These are phyloP conservation scores for Peucedramus taeniatus DNA, from an alignment of 2,113 vertebrate species.

Conservation along the genomic window DNA sequence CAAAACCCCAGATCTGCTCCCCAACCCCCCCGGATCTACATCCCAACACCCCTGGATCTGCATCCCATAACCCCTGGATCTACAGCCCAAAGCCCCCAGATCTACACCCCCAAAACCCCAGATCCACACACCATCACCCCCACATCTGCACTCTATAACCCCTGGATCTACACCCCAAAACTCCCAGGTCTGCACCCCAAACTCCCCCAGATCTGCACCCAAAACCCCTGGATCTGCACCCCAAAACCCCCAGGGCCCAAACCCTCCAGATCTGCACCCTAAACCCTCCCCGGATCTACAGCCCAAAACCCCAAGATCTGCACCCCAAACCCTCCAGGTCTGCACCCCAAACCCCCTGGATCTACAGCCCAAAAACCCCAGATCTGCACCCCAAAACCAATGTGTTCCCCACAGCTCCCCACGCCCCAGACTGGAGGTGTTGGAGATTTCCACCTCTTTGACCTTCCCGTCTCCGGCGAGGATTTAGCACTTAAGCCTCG, in stretches of 20 bases:
- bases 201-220: fast-evolving
- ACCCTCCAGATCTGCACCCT: fast-evolving
- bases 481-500: background rate
- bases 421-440: background rate
- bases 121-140: fast-evolving
- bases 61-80: fast-evolving
- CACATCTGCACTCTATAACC: fast-evolving
- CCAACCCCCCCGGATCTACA: background rate
- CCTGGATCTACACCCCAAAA: fast-evolving
- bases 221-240: fast-evolving
- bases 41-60: no score
- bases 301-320: background rate
- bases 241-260: fast-evolving
- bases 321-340: no score
- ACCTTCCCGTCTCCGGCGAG: background rate
- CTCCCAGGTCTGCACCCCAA: fast-evolving
- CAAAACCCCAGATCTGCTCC: fast-evolving
- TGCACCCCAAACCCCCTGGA: background rate
- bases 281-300: fast-evolving
- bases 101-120: fast-evolving
- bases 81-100: fast-evolving
- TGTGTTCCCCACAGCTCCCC: background rate
- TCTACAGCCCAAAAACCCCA: no score
- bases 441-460: background rate
- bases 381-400: background rate